Base-by-base conservation (phyloP, 2,113 vertebrate species). In the Eulemur macaco region DNA sequence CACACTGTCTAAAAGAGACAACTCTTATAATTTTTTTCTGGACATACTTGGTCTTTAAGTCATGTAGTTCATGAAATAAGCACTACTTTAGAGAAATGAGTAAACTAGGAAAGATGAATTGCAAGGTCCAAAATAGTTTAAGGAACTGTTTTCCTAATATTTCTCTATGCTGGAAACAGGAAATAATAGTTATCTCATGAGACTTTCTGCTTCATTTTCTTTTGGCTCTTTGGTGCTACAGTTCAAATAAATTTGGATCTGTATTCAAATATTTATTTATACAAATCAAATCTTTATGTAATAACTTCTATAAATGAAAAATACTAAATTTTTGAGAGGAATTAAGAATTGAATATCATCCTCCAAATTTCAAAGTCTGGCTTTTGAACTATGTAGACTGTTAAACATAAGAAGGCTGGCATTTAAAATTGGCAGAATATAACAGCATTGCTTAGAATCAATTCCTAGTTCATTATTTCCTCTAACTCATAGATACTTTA, bases 201-300 rank as follows among this genome's bases (percentile, higher is more conserved):
- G 73, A 47, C 58, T 76, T 90, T 91, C 83, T 45, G 37, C 5
- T 96, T 90, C 77, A 95, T 77, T 96, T 97, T 66, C 94, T 91
- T 80, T 95, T 45, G 39, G 56, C 37, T 76, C 56, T 77, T 94
- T 29, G 66, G 76, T 71, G 74, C 54, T 56, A 52, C 95, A 89
- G 92, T 96, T 89, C 89, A 85, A 69, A 86, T 90, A 87, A 94
- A 92, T 90, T 63, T 87, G 37, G 39, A 94, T 87, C 31, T 68
- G n/a, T 56, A 85, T 82, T 81, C 87, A 95, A 89, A 93, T 86
- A 64, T 89, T 94, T 76, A 68, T 47, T 84, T 89, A 89, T 77
- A 91, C 66, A 96, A 85, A 77, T 69, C 47, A 82, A 91, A 85
- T 47, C 23, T 76, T 68, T 64, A 86, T 37, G 23, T 74, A 91